Percentiles rank a stretch among this genome's conserved stretches.
Conservation (phyloP, 2,797 vertebrate genomes). For the Thunnus albacares region DNA sequence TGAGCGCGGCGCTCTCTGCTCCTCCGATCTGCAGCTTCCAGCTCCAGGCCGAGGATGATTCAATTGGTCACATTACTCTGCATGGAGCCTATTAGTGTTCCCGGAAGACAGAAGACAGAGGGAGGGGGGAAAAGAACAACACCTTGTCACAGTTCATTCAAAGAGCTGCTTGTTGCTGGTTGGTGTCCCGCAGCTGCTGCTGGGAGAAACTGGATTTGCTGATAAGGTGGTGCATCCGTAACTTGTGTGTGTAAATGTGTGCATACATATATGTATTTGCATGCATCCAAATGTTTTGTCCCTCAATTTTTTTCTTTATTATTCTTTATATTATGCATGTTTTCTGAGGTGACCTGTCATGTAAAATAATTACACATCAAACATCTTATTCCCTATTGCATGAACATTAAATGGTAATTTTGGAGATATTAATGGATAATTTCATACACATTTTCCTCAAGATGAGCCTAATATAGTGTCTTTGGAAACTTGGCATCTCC, state of each 20-base stretch:
- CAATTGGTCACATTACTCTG: constrained; percentile 96
- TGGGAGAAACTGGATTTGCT: constrained; percentile 34
- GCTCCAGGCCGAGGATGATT: constrained; percentile 89
- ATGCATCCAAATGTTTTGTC: background rate
- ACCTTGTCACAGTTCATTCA: constrained; percentile 91
- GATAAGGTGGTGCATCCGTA: constrained; percentile 29
- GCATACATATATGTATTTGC: background rate
- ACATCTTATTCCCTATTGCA: background rate
- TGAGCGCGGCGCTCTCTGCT: constrained; percentile 61
- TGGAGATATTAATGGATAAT: background rate
- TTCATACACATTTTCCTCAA: background rate
- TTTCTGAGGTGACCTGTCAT: background rate
- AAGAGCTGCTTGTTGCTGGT: constrained; percentile 77
- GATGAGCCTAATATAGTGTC: background rate
- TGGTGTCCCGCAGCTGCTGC: constrained; percentile 64
- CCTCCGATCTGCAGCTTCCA: constrained; percentile 78
- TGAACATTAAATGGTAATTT: background rate
- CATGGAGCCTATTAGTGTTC: constrained; percentile 94
- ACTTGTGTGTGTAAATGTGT: constrained; percentile 24
- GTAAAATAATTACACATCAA: background rate
- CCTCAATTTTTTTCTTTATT: background rate
- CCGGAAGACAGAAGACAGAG: constrained; percentile 75
- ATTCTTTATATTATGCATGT: background rate
- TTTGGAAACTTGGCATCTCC: background rate
- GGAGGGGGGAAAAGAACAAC: constrained; percentile 71